Conservation (phyloP, 2,888 invertebrate species). For the Tinea pellionella region DNA sequence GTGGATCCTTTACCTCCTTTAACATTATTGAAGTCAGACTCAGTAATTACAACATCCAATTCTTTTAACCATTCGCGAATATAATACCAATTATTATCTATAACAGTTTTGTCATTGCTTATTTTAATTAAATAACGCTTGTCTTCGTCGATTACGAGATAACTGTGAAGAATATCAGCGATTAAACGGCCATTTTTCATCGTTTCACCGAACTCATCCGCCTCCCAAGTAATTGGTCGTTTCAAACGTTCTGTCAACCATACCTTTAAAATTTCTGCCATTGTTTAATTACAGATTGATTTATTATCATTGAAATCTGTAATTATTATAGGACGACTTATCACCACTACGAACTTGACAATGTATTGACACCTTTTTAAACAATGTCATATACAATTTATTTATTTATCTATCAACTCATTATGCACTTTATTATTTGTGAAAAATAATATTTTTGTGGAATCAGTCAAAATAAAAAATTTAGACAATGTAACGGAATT, state of each 20-base stretch:
- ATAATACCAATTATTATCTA: conserved; percentile 62
- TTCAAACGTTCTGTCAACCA: conserved; percentile 72
- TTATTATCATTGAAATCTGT: not conserved
- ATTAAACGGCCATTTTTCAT: conserved; percentile 71
- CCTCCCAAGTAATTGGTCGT: conserved; percentile 60
- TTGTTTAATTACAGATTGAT: conserved; percentile 27
- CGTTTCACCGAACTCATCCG: conserved; percentile 64
- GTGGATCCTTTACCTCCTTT: conserved; percentile 60
- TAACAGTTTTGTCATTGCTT: conserved; percentile 43
- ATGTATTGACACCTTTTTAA: no score
- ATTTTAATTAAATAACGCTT: conserved; percentile 58
- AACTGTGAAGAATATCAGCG: conserved; percentile 66
- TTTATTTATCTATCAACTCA: no score
- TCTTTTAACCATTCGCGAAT: conserved; percentile 63
- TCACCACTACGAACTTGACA: no score
- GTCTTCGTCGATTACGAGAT: conserved; percentile 68
- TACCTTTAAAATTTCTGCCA: conserved; percentile 70
- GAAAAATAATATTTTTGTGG: not conserved
- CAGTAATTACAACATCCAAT: conserved; percentile 52
- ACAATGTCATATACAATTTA: no score
- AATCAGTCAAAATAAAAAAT: no score
- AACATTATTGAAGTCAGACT: conserved; percentile 54
- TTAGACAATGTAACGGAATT: no score
- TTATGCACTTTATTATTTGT: no score
- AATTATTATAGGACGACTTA: not conserved